These are phyloP conservation scores for Protobothrops flavoviridis DNA, from an alignment of 2,113 vertebrate species.

Conservation along the genomic window DNA sequence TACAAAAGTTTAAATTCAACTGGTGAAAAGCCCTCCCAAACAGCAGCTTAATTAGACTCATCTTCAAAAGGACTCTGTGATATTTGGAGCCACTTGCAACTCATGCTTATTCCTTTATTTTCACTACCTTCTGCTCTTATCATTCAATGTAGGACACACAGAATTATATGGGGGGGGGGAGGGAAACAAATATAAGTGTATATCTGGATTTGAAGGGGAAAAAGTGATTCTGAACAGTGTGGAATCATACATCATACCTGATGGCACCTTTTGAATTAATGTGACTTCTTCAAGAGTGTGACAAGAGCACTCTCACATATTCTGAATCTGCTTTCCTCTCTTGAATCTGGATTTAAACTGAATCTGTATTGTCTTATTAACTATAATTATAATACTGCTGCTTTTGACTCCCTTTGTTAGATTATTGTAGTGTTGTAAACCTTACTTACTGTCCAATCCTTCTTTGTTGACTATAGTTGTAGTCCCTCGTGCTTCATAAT, in stretches of 20 bases:
- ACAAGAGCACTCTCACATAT: not conserved
- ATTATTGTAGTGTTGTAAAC: not conserved
- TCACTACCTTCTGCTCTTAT: not conserved
- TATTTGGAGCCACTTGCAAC: not conserved
- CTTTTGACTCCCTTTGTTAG: not conserved
- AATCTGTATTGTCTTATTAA: not conserved
- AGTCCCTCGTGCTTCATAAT: slow-evolving; percentile 95
- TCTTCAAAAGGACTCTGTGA: not conserved
- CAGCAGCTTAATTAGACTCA: not conserved
- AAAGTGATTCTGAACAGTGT: not conserved
- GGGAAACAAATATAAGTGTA: not conserved
- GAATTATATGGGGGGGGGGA: not conserved
- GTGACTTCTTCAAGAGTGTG: not conserved
- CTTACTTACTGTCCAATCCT: slow-evolving; percentile 93
- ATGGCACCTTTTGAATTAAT: not conserved
- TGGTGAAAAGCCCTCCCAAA: not conserved
- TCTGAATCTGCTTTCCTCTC: not conserved
- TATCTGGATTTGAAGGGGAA: not conserved
- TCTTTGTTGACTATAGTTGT: slow-evolving; percentile 98
- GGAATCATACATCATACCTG: not conserved
- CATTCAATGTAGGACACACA: not conserved
- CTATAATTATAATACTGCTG: not conserved
- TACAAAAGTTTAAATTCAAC: not conserved
- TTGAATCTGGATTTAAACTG: not conserved
- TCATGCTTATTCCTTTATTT: not conserved